Evolutionary conservation across 2,797 vertebrate genomes (phyloP).

Genomic region (Vireo griseus): DNA sequence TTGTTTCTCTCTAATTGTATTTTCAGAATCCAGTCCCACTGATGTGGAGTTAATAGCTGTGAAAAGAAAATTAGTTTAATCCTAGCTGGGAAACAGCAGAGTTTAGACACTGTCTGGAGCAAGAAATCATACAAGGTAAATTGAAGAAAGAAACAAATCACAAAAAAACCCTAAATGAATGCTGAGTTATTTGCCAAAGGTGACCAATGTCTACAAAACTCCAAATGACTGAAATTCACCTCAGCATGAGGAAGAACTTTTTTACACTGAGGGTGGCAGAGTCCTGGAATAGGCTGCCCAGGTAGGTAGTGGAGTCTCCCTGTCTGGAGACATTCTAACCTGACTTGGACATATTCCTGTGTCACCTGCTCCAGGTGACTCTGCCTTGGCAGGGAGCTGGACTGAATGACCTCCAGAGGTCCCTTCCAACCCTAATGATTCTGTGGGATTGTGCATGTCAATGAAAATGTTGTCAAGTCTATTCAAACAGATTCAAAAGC

Average conservation of each 20-base stretch:
- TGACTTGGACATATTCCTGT: rapidly evolving
- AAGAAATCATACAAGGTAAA: background rate
- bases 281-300: background rate
- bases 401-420: background rate
- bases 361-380: background rate
- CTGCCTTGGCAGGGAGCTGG: background rate
- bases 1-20: background rate
- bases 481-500: background rate
- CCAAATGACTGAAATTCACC: background rate
- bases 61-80: background rate
- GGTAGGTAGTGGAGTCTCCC: background rate
- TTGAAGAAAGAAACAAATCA: background rate
- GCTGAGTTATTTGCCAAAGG: background rate
- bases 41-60: background rate
- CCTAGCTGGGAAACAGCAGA: background rate
- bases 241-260: background rate
- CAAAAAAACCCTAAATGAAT: background rate
- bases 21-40: background rate
- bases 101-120: background rate
- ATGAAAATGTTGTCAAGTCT: background rate
- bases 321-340: background rate
- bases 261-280: background rate
- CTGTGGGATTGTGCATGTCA: background rate
- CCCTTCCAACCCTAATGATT: background rate
- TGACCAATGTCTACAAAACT: rapidly evolving